phyloP scores from a whole-genome alignment of 2,888 invertebrate species.

The Hyalella azteca region DNA sequence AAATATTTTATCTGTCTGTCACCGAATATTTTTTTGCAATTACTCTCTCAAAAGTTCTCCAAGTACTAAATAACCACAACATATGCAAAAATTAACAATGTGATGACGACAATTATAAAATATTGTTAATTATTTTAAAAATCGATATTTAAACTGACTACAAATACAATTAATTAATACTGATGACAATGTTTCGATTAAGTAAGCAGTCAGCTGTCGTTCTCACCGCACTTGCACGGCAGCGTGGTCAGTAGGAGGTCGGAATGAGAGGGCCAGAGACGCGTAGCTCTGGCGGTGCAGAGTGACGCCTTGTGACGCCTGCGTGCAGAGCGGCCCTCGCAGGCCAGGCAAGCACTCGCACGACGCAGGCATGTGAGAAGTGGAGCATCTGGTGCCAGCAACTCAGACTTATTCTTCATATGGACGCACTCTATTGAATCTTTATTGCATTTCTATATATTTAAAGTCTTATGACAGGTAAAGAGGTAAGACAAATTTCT shows the following conservation, averaged over 20 bases:
- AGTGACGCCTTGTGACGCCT: not conserved
- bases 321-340: not conserved
- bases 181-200: not conserved
- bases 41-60: too few species aligned
- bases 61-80: too few species aligned
- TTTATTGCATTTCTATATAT: too few species aligned
- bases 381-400: not conserved
- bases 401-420: too few species aligned
- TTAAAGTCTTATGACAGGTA: too few species aligned
- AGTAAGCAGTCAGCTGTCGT: not conserved
- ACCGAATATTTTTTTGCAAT: too few species aligned
- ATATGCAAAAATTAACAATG: too few species aligned
- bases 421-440: too few species aligned
- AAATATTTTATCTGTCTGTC: too few species aligned
- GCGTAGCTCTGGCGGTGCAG: slow-evolving; percentile 1
- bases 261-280: slow-evolving; percentile 5
- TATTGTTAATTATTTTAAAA: too few species aligned
- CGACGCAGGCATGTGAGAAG: not conserved
- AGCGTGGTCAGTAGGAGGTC: not conserved
- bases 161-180: not conserved
- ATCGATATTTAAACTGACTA: not conserved
- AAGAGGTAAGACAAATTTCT: too few species aligned
- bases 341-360: slow-evolving; percentile 3
- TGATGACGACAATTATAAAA: too few species aligned
- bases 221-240: not conserved